A percentile compares a stretch with the other conserved stretches of the same genome.
phyloP scores from a whole-genome alignment of 1,140 invertebrate species.

The Ceratina australensis region DNA sequence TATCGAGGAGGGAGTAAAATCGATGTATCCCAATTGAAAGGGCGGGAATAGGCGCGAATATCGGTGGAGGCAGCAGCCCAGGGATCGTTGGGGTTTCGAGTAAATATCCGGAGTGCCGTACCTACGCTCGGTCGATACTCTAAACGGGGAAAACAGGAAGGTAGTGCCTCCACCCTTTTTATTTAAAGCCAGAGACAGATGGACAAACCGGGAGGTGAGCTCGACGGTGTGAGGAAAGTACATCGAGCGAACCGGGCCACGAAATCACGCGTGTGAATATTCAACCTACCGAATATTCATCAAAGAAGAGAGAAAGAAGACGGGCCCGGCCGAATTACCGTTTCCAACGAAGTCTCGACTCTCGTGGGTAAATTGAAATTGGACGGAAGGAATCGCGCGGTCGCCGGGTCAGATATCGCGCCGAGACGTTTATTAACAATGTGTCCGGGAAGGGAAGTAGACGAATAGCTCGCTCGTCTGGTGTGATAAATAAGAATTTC shows the following conservation, averaged over 20 bases:
- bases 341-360: too few relatives aligned
- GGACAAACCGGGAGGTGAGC: neutral
- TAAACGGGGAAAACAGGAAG: constrained; percentile 20
- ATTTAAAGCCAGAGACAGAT: constrained; percentile 19
- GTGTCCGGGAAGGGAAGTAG: neutral
- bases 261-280: constrained; percentile 39
- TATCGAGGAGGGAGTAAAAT: neutral
- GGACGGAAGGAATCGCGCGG: too few relatives aligned
- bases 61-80: constrained; percentile 7
- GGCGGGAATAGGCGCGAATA: constrained; percentile 18
- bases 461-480: neutral
- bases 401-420: too few relatives aligned
- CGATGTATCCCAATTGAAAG: constrained; percentile 16
- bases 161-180: constrained; percentile 21
- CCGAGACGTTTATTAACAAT: too few relatives aligned
- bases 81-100: constrained; percentile 6
- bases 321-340: too few relatives aligned
- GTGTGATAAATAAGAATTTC: constrained; percentile 5
- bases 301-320: neutral
- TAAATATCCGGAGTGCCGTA: constrained; percentile 37
- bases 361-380: too few relatives aligned
- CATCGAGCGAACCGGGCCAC: constrained; percentile 31
- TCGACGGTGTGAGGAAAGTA: constrained; percentile 7
- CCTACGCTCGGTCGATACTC: constrained; percentile 33
- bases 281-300: constrained; percentile 35